phyloP scores from a whole-genome alignment of 2,888 invertebrate species.

The Labia minor region DNA sequence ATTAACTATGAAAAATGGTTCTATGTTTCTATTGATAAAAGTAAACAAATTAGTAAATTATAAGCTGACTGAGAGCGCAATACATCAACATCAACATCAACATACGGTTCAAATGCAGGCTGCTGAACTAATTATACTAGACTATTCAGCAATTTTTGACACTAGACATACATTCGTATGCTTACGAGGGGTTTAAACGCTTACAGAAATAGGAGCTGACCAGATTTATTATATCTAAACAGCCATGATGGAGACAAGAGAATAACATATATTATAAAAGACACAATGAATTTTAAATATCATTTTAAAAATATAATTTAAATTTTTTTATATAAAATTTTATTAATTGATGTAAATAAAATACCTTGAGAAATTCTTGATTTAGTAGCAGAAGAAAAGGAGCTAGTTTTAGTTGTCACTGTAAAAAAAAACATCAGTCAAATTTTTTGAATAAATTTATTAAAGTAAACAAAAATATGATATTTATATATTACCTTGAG shows the following conservation, averaged over 20 bases:
- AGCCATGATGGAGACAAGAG: constrained; percentile 17
- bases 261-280: constrained; percentile 17
- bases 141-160: background rate
- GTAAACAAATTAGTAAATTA: background rate
- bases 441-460: background rate
- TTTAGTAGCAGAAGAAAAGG: constrained; percentile 28
- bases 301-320: background rate
- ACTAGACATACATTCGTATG: background rate
- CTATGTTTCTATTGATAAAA: background rate
- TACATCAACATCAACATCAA: too few species aligned
- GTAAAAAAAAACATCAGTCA: constrained; percentile 25
- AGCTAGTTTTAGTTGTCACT: constrained; percentile 30
- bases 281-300: background rate
- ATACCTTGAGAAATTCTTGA: constrained; percentile 31
- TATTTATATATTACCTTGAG: constrained; percentile 29
- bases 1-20: background rate
- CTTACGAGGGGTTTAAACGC: constrained; percentile 18
- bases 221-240: constrained; percentile 25
- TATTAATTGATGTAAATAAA: background rate
- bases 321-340: background rate
- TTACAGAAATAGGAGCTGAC: constrained; percentile 27
- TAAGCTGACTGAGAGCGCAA: background rate
- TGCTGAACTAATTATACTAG: background rate
- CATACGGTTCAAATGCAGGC: background rate
- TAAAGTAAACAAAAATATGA: background rate